phyloP scores from a whole-genome alignment of 2,113 vertebrate genomes.

The Muscicapa adusta region DNA sequence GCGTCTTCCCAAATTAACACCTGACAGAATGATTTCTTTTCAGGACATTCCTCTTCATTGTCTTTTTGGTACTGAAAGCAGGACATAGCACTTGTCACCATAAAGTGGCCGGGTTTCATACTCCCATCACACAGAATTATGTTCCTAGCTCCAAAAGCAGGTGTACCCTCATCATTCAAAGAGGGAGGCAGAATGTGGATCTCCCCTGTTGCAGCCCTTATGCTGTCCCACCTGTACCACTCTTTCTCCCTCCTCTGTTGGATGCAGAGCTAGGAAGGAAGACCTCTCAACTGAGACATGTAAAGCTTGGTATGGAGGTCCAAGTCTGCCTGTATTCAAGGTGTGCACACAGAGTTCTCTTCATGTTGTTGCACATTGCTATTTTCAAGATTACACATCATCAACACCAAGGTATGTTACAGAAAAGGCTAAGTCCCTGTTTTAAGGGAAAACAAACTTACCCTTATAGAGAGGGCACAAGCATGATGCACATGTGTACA shows the following conservation, averaged over 20 bases:
- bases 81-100: not conserved
- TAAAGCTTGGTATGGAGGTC: not conserved
- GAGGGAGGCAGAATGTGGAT: not conserved
- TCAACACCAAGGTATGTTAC: not conserved
- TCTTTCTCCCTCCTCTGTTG: not conserved
- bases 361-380: not conserved
- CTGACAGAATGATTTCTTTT: not conserved
- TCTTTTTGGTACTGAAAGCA: not conserved
- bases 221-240: not conserved
- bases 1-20: not conserved
- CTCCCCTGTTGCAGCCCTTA: not conserved
- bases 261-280: not conserved
- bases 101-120: not conserved
- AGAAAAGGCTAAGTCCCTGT: not conserved
- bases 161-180: not conserved
- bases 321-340: not conserved
- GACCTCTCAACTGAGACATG: not conserved
- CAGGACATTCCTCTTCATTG: not conserved
- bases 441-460: not conserved
- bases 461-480: not conserved
- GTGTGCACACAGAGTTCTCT: not conserved
- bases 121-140: not conserved
- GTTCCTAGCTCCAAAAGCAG: not conserved
- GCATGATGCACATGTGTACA: not conserved
- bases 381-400: not conserved